Evolutionary conservation across 2,888 invertebrate genomes (phyloP).

Genomic region (Sesia apiformis): DNA sequence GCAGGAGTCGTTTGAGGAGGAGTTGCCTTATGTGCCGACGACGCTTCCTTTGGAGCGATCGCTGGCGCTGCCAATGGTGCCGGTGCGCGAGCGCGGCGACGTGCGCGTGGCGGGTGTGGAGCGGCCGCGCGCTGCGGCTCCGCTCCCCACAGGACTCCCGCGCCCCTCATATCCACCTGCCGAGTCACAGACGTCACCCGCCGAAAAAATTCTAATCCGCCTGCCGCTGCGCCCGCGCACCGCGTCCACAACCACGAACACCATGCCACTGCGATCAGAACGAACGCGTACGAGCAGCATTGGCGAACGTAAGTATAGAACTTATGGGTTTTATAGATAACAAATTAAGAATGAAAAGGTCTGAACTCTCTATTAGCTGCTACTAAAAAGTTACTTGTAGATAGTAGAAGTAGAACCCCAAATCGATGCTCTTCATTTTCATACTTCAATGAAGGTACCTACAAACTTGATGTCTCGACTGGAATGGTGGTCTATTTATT

Average conservation of each 20-base stretch:
- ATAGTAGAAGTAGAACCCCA: too few relatives aligned
- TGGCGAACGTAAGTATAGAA: slow-evolving; percentile 30
- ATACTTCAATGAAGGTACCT: too few relatives aligned
- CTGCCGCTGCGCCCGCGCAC: slow-evolving; percentile 50
- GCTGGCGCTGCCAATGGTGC: slow-evolving; percentile 87
- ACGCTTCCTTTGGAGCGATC: slow-evolving; percentile 88
- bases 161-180: slow-evolving; percentile 8
- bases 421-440: too few relatives aligned
- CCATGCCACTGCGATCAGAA: slow-evolving; percentile 17
- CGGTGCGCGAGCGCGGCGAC: slow-evolving; percentile 72
- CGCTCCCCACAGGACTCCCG: slow-evolving; percentile 12
- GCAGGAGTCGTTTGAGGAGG: slow-evolving; percentile 89
- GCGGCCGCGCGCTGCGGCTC: slow-evolving; percentile 24
- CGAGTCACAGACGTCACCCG: slow-evolving; percentile 23
- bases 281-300: slow-evolving; percentile 38
- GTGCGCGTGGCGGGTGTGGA: slow-evolving; percentile 62
- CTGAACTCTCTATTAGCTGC: too few relatives aligned
- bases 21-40: slow-evolving; percentile 92
- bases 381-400: too few relatives aligned
- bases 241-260: slow-evolving; percentile 27
- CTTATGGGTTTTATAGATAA: too few relatives aligned
- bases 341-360: too few relatives aligned
- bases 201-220: slow-evolving; percentile 51
- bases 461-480: too few relatives aligned
- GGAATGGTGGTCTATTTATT: too few relatives aligned